A percentile compares a stretch with the other conserved stretches of the same genome.
Evolutionary conservation across 2,113 vertebrate genomes (phyloP).

Genomic region (Hippocampus barbouri): DNA sequence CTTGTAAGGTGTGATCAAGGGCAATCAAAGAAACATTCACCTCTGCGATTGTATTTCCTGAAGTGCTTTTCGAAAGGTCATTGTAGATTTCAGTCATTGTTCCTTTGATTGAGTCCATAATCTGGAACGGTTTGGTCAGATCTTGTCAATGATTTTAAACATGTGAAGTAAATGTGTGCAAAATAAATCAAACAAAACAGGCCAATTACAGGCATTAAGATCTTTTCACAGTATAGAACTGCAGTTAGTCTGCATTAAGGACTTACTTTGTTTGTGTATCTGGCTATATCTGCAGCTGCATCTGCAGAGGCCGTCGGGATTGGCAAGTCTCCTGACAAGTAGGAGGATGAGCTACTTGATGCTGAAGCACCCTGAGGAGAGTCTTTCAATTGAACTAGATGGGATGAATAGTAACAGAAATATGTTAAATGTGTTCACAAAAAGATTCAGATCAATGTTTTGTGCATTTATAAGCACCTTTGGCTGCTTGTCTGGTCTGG

Average conservation of each 20-base stretch:
- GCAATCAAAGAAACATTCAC: conserved; percentile 57
- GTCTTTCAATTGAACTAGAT: conserved; percentile 90
- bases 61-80: conserved; percentile 93
- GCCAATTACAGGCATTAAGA: background rate
- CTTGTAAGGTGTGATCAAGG: background rate
- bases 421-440: background rate
- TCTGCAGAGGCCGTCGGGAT: conserved; percentile 92
- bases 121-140: conserved; percentile 71
- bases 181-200: background rate
- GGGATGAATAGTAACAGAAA: conserved; percentile 10
- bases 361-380: conserved; percentile 81
- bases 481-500: conserved; percentile 93
- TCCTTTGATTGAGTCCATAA: conserved; percentile 98
- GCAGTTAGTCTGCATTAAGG: background rate
- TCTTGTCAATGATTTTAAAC: background rate
- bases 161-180: background rate
- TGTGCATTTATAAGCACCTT: conserved; percentile 74
- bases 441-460: background rate
- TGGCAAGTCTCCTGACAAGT: conserved; percentile 78
- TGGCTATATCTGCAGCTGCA: conserved; percentile 93
- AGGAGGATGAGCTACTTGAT: conserved; percentile 73
- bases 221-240: background rate
- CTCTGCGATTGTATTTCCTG: conserved; percentile 95
- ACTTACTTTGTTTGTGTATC: conserved; percentile 93
- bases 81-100: conserved; percentile 99